Evolutionary conservation across 1,140 invertebrate species (phyloP).

Genomic region (Hyposmocoma kahamanoa): DNA sequence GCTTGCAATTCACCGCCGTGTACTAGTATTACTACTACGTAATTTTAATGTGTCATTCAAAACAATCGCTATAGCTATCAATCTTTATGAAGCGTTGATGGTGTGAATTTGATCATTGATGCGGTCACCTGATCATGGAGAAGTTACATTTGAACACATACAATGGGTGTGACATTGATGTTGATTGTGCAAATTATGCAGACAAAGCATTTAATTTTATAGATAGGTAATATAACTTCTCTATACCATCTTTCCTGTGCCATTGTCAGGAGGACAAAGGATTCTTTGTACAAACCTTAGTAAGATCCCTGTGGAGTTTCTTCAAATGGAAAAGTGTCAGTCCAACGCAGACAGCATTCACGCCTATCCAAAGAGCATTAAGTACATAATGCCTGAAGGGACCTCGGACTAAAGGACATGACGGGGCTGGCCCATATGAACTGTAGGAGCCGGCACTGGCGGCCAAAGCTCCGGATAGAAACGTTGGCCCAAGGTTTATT

Average conservation of each 20-base stretch:
- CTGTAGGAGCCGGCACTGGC: constrained; percentile 83
- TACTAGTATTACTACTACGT: constrained; percentile 24
- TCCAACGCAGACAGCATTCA: constrained; percentile 90
- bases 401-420: constrained; percentile 86
- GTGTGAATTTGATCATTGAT: constrained; percentile 9
- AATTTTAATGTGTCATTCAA: constrained; percentile 21
- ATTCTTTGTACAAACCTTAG: constrained; percentile 73
- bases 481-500: constrained; percentile 93
- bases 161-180: constrained; percentile 6
- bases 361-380: constrained; percentile 91
- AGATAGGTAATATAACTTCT: constrained; percentile 29
- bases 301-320: constrained; percentile 89
- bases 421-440: constrained; percentile 79
- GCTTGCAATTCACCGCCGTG: constrained; percentile 11
- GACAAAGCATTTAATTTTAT: constrained; percentile 17
- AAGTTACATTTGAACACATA: constrained; percentile 16
- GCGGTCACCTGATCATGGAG: constrained; percentile 31
- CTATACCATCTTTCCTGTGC: constrained; percentile 25
- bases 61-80: constrained; percentile 15
- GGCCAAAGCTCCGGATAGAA: constrained; percentile 88
- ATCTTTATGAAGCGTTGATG: constrained; percentile 18
- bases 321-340: constrained; percentile 89
- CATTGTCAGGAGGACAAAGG: constrained; percentile 1
- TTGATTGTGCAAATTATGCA: constrained; percentile 22
- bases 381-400: constrained; percentile 91